A percentile compares a stretch with the other conserved stretches of the same genome.
These are phyloP conservation scores for Pteropus alecto DNA, from an alignment of 2,113 vertebrate species.

Conservation along the genomic window DNA sequence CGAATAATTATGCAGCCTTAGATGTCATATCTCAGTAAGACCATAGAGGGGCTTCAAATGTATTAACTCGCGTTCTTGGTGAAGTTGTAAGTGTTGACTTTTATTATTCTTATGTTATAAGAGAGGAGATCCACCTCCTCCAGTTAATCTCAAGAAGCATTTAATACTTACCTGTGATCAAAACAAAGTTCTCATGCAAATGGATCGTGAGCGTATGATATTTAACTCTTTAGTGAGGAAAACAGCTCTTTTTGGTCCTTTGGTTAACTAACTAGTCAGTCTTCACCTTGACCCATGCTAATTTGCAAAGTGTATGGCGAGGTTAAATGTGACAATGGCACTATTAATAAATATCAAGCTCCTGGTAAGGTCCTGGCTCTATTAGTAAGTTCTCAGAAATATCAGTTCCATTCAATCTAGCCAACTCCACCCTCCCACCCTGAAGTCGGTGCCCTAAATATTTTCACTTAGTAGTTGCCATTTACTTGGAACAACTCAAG, in stretches of 20 bases:
- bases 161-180: background rate
- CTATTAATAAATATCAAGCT: background rate
- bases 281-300: background rate
- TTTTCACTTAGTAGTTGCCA: background rate
- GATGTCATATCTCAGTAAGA: background rate
- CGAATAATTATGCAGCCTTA: background rate
- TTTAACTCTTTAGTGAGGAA: background rate
- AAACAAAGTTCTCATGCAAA: background rate
- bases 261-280: background rate
- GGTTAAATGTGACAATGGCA: background rate
- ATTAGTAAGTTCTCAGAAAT: background rate
- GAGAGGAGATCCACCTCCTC: background rate
- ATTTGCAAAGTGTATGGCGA: background rate
- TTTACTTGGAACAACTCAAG: background rate
- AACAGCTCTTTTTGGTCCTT: background rate
- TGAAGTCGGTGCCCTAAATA: background rate
- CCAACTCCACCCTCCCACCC: background rate
- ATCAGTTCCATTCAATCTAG: background rate
- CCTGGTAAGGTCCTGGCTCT: background rate
- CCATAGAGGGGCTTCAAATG: background rate
- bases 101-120: background rate
- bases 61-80: background rate
- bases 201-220: background rate
- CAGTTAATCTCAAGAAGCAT: background rate
- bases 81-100: background rate